Evolutionary conservation across 2,113 vertebrate genomes (phyloP).

Genomic region (Tenebrosternarchus preto): DNA sequence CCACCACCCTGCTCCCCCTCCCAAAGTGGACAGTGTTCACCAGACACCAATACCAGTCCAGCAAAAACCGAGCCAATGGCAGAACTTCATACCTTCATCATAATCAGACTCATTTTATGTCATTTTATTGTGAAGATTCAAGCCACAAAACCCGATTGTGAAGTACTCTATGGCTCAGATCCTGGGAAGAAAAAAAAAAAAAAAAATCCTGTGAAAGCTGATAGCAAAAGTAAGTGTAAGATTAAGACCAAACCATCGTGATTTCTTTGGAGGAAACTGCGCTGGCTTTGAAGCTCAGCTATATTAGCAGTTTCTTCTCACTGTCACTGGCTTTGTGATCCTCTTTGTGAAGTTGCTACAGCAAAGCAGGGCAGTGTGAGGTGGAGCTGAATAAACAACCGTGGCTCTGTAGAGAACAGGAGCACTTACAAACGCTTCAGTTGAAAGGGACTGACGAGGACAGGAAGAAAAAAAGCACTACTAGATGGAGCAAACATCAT

Average conservation of each 20-base stretch:
- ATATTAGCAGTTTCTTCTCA: background rate
- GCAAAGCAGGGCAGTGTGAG: slow-evolving; percentile 8
- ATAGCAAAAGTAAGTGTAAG: no score
- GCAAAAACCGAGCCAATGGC: slow-evolving; percentile 60
- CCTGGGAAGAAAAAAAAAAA: no score
- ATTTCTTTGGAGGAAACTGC: background rate
- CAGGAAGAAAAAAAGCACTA: background rate
- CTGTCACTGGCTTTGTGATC: slow-evolving; percentile 1
- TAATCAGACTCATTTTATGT: slow-evolving; percentile 24
- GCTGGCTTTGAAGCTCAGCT: background rate
- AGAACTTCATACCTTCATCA: slow-evolving; percentile 10
- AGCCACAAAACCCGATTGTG: background rate
- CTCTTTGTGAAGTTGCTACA: slow-evolving; percentile 11
- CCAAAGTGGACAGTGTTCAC: slow-evolving; percentile 63
- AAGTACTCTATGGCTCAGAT: no score
- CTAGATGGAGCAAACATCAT: background rate
- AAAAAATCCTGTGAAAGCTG: no score
- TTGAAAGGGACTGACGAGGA: background rate
- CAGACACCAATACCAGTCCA: background rate
- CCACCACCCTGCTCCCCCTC: slow-evolving; percentile 40
- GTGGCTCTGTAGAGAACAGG: background rate
- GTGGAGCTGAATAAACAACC: slow-evolving; percentile 20
- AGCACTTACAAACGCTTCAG: background rate
- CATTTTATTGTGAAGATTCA: background rate
- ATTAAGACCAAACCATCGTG: background rate